Evolutionary conservation across 2,888 invertebrate species (phyloP), one percentile per base, ranked within the genome.

Genomic region (Sepioteuthis lessoniana): DNA sequence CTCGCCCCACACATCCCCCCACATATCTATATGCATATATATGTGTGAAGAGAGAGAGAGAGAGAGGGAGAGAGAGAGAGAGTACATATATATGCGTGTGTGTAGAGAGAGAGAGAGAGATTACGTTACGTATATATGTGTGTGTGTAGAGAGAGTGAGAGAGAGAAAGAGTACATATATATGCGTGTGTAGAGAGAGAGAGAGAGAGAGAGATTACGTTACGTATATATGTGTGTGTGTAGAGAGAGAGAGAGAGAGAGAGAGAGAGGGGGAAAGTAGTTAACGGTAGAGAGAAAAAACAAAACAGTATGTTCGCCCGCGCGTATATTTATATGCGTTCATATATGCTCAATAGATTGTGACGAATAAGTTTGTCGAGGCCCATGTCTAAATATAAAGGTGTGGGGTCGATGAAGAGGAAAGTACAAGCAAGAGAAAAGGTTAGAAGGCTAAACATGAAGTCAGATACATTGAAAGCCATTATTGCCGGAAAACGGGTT

Each of bases 211-310:
- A 35, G 1, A 76, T n/a, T n/a, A n/a, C n/a, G n/a, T n/a, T 60
- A 60, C 25, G 25, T 60, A 60, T 60, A 60, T 60, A 60, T 60
- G 25, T 31, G 10, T 60, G 4, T 31, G 10, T 60, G 10, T 25
- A n/a, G 0, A n/a, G 5, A 35, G 5, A n/a, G 4, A 16, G 16
- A n/a, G 3, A n/a, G 0, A 35, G 5, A n/a, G n/a, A 19, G n/a
- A n/a, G n/a, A 19, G n/a, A 35, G 1, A 76, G n/a, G 2, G 35
- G 13, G 76, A n/a, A 55, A 55, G 10, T 35, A 76, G 76, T 76
- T 76, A 76, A 76, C 76, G 76, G 76, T 76, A 76, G 76, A 76
- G 35, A n/a, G 16, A 16, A 76, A 16, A 19, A n/a, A 35, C 16
- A 35, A 76, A 76, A 76, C n/a, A 76, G n/a, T n/a, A n/a, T 76